These are phyloP conservation scores for Stenodema calcarata DNA, from an alignment of 2,888 invertebrate species.

Conservation along the genomic window DNA sequence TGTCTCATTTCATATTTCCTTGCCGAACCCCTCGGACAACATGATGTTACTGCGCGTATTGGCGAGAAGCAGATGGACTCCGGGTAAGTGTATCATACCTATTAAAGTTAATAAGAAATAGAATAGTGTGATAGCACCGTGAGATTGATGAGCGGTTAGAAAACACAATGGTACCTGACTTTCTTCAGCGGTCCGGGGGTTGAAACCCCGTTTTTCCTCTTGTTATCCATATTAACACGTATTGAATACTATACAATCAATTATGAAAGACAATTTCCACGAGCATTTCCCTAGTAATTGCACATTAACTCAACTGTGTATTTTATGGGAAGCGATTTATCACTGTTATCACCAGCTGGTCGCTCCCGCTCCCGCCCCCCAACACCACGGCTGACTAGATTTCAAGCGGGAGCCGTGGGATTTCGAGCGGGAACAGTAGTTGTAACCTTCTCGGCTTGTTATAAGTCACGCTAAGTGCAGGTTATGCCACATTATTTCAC, in stretches of 20 bases:
- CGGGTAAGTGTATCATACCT: neutral
- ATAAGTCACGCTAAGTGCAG: too few relatives aligned
- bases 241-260: neutral
- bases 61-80: neutral
- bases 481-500: too few relatives aligned
- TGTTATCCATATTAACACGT: neutral
- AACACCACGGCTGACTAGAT: neutral
- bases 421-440: neutral
- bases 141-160: too few relatives aligned
- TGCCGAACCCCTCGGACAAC: neutral
- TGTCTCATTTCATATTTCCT: neutral
- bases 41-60: neutral
- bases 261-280: too few relatives aligned
- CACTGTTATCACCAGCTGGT: too few relatives aligned
- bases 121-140: too few relatives aligned
- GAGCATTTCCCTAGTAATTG: too few relatives aligned
- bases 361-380: too few relatives aligned
- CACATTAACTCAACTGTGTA: too few relatives aligned
- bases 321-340: too few relatives aligned
- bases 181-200: neutral
- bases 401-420: neutral
- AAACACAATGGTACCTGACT: neutral
- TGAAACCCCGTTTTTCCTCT: constrained; percentile 14
- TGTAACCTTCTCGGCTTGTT: too few relatives aligned
- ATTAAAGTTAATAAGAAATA: too few relatives aligned